Base-by-base conservation (phyloP, 2,888 invertebrate species). In the Aquatica leii region DNA sequence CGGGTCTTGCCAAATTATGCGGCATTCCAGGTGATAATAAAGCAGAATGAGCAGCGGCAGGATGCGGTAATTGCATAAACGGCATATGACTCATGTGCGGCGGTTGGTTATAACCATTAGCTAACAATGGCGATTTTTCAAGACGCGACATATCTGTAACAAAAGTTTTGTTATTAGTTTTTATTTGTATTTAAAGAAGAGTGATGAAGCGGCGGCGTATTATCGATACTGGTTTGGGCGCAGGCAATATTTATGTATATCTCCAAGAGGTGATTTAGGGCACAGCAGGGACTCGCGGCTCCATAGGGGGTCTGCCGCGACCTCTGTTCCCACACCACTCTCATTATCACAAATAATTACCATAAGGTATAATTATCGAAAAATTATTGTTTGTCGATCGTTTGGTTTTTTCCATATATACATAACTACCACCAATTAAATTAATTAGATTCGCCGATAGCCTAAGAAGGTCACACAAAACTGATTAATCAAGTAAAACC, bases 21-120 rank as follows among this genome's bases (percentile, higher is more conserved):
- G 94, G 92, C 88, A 92, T 92, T 54, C 94, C 95, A 11, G 95
- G 95, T 59, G 94, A 94, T 85, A 95, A 89, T 71, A 94, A 89
- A 62, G 95, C 94, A 65, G 88, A 87, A 80, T 88, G 88, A 49
- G 87, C 87, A 64, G 86, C 84, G 57, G 89, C 88, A 55, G 89
- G 88, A 80, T 93, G 93, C 70, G 89, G 89, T 81, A 94, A 89
- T 81, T 94, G 94, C 94, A 95, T 94, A 84, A 95, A 94, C 78
- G 94, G 95, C 93, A 96, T 94, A 77, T 95, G 95, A 79, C 93
- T 93, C 82, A 94, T 91, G 65, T 93, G 93, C 62, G 95, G 95
- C 64, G 95, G 95, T 72, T 95, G 95, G 83, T 95, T 95, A 87
- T 95, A 96, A 68, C 96, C 96, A 80, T 96, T 96, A 65, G 95